Percentiles rank a stretch among this genome's conserved stretches.
These are phyloP conservation scores for Zaprionus capensis DNA, from an alignment of 1,140 invertebrate genomes.

Conservation along the genomic window DNA sequence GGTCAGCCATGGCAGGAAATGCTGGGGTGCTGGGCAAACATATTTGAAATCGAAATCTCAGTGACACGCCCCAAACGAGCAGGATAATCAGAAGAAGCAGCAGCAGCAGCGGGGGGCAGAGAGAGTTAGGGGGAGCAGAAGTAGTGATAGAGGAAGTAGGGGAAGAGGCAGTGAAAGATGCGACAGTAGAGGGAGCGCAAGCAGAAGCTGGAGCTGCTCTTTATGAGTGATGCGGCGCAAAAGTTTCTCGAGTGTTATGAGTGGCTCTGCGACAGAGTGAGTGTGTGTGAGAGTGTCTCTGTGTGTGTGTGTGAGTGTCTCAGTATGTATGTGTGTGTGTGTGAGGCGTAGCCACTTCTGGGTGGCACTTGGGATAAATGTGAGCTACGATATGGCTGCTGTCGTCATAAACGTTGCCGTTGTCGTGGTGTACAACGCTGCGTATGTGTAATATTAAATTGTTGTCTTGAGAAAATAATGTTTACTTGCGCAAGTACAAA, in stretches of 20 bases:
- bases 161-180: not conserved
- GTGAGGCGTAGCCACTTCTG: conserved; percentile 4
- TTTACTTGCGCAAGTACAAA: conserved; percentile 69
- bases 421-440: conserved; percentile 40
- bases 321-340: not conserved
- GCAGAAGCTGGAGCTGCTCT: conserved; percentile 19
- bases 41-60: conserved; percentile 54
- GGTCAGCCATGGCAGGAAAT: conserved; percentile 10
- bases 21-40: conserved; percentile 24
- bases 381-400: conserved; percentile 40
- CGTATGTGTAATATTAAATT: conserved; percentile 82
- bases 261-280: conserved; percentile 1
- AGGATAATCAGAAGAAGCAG: not conserved
- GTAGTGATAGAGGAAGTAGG: not conserved
- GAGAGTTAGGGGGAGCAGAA: not conserved
- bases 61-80: conserved; percentile 38
- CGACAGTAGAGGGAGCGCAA: not conserved
- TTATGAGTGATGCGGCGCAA: conserved; percentile 66
- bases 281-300: not conserved
- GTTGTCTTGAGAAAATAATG: conserved; percentile 78
- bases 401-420: conserved; percentile 35
- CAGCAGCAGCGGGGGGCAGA: not conserved
- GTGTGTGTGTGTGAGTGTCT: not conserved
- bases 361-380: conserved; percentile 40
- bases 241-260: conserved; percentile 62